Evolutionary conservation across 2,888 invertebrate species (phyloP).

Genomic region (Zygaena filipendulae): DNA sequence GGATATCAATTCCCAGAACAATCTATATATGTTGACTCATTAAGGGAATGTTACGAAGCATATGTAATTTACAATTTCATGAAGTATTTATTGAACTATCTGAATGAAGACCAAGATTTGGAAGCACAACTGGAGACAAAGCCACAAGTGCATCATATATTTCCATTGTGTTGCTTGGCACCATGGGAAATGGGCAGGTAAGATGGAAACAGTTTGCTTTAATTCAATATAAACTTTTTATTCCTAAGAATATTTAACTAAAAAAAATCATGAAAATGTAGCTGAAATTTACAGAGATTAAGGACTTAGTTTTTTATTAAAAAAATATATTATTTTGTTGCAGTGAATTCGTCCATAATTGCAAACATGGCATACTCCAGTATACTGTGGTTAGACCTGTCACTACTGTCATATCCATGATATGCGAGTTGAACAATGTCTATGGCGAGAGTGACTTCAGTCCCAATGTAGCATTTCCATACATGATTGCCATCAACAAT

Average conservation of each 20-base stretch:
- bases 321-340: slow-evolving; percentile 31
- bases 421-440: slow-evolving; percentile 85
- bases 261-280: no score
- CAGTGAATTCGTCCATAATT: slow-evolving; percentile 91
- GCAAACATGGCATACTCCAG: slow-evolving; percentile 96
- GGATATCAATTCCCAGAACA: slow-evolving; percentile 88
- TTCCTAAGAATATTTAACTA: no score
- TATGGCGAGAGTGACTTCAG: slow-evolving; percentile 94
- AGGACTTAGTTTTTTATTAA: no score
- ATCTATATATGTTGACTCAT: slow-evolving; percentile 92
- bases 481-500: slow-evolving; percentile 90
- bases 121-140: slow-evolving; percentile 84
- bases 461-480: slow-evolving; percentile 87
- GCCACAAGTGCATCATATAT: slow-evolving; percentile 88
- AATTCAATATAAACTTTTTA: background rate
- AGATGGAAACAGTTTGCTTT: no score
- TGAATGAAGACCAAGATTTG: slow-evolving; percentile 87
- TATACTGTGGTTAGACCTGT: slow-evolving; percentile 93
- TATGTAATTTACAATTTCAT: slow-evolving; percentile 99
- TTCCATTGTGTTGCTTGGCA: slow-evolving; percentile 91
- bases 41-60: slow-evolving; percentile 96
- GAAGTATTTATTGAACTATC: slow-evolving; percentile 91
- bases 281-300: no score
- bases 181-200: slow-evolving; percentile 94
- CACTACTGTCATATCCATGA: slow-evolving; percentile 89